Conservation (phyloP, 64 coral and sea anemone species). For the Montipora sp. region DNA sequence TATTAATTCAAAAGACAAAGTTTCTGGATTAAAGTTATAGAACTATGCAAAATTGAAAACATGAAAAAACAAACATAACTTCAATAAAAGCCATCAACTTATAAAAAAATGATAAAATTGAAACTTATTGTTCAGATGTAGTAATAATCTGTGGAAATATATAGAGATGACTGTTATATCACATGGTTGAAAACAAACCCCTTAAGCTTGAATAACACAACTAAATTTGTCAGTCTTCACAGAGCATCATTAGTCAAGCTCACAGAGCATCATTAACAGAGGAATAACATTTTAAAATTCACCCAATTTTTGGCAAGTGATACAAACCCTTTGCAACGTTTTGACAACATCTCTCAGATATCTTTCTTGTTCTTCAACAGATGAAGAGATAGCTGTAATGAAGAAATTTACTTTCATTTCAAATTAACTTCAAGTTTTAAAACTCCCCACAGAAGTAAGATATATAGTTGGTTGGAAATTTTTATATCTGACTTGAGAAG, state of each 20-base stretch:
- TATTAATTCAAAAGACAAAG: too few species aligned
- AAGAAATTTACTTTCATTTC: background rate
- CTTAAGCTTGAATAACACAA: too few species aligned
- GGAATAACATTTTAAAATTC: background rate
- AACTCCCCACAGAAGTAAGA: background rate
- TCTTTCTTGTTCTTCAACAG: slow-evolving; percentile 90
- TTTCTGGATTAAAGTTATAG: too few species aligned
- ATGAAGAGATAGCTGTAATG: slow-evolving; percentile 65
- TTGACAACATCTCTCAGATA: slow-evolving; percentile 83
- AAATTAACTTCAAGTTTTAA: background rate
- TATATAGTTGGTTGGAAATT: background rate
- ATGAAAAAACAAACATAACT: too few species aligned
- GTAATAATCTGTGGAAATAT: too few species aligned
- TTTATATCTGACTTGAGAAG: background rate
- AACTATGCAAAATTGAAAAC: too few species aligned
- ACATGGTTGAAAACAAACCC: too few species aligned
- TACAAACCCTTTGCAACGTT: slow-evolving; percentile 84
- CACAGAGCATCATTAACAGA: background rate
- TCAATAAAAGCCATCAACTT: too few species aligned
- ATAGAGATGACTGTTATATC: too few species aligned
- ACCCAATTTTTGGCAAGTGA: background rate
- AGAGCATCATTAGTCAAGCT: background rate
- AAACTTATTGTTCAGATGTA: too few species aligned
- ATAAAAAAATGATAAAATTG: too few species aligned
- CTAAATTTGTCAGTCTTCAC: too few species aligned